Evolutionary conservation across 2,797 vertebrate genomes (phyloP), one percentile per base, ranked within the genome.

Genomic region (Nyctibius grandis): DNA sequence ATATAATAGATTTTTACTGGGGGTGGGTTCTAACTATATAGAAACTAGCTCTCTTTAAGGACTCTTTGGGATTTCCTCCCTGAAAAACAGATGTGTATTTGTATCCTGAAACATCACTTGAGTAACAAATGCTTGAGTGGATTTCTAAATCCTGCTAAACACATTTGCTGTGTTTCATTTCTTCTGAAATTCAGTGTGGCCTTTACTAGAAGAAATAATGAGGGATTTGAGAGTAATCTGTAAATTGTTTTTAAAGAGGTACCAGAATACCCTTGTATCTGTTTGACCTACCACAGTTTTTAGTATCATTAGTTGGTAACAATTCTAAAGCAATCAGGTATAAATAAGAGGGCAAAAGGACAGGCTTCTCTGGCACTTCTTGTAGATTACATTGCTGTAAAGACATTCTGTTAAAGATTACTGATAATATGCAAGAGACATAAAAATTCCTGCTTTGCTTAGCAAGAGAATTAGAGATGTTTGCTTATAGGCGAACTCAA

Each of bases 321-420:
- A 74, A 94, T 96, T 96, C 80, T 91, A 59, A 77, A 90, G 64
- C 61, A 67, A 89, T 89, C 75, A 87, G 77, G 65, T 85, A 94
- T 89, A 89, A 95, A 82, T 91, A 93, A 95, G 83, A 91, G 84
- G 83, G 88, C 72, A 95, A 94, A 95, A 91, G 73, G 91, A 95
- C 89, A 91, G 76, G 10, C 70, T 89, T 95, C 91, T 67, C 87
- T 74, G 68, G 57, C 89, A 76, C 61, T 68, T 70, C 45, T 93
- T 78, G 53, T 76, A 93, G 91, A 90, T 92, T 93, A 83, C 23
- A 2, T 68, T 76, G 79, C 42, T 70, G 29, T 88, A 85, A 96
- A 94, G 56, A 88, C 61, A 94, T 95, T 96, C 95, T 6, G 4
- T 81, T 84, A 84, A 95, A 93, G 76, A 69, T 88, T 88, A 47